Conservation (phyloP, 2,888 invertebrate genomes). For the Eledona agricola region DNA sequence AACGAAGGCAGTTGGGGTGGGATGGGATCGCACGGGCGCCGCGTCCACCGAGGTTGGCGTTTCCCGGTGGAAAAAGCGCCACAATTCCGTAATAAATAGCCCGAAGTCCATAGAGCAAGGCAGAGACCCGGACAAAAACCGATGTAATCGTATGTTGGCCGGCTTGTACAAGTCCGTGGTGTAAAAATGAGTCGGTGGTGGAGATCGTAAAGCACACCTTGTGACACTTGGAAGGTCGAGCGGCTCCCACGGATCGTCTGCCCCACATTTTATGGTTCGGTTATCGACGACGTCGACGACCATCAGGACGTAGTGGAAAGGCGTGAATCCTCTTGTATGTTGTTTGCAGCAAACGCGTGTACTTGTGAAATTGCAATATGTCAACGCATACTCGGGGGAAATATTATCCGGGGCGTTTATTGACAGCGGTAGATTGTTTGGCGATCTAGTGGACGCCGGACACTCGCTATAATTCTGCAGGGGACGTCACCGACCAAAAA, state of each 20-base stretch:
- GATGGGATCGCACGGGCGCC: too few relatives aligned
- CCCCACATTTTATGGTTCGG: conserved; percentile 55
- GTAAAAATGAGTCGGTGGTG: conserved; percentile 57
- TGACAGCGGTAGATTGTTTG: conserved; percentile 63
- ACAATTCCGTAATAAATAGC: conserved; percentile 57
- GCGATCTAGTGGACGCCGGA: conserved; percentile 61
- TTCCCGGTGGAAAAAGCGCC: conserved; percentile 47
- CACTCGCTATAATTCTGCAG: conserved; percentile 61
- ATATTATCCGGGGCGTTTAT: conserved; percentile 62
- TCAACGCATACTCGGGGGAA: conserved; percentile 59
- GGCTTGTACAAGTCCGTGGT: conserved; percentile 52
- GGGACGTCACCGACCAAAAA: conserved; percentile 54
- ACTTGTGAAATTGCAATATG: conserved; percentile 60
- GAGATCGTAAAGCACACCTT: conserved; percentile 55
- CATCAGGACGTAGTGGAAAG: conserved; percentile 30
- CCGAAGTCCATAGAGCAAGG: conserved; percentile 51
- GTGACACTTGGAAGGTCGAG: conserved; percentile 55
- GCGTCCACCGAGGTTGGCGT: too few relatives aligned
- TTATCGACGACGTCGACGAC: conserved; percentile 44
- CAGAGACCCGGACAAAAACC: conserved; percentile 53
- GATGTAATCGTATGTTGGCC: conserved; percentile 57
- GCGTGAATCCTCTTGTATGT: conserved; percentile 43
- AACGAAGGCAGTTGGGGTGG: too few relatives aligned
- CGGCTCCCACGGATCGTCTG: conserved; percentile 46
- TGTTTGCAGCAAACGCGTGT: conserved; percentile 55